Base-by-base conservation (phyloP, 2,113 vertebrate genomes). In the Callospermophilus lateralis region DNA sequence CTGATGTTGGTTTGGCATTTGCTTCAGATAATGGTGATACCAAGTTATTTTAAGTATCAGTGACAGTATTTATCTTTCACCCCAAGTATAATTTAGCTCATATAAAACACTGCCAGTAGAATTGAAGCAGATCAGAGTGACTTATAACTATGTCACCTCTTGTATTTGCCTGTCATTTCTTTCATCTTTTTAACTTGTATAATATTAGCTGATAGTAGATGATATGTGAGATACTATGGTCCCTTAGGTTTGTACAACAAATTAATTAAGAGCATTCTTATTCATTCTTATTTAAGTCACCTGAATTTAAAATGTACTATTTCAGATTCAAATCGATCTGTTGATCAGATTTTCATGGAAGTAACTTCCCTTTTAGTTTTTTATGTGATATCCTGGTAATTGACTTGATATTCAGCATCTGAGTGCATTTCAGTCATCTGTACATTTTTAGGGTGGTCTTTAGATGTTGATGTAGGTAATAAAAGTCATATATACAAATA, bases 401-500 rank as follows among this genome's bases (percentile, higher is more conserved):
- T 72, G 63, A 90, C 42, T 39, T 93, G 34, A n/a, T 67, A n/a
- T 37, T 77, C 51, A 15, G 32, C 76, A 4, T 28, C 34, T 74
- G 63, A 65, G 68, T 83, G 76, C 70, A 51, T 91, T 84, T 34
- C 45, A 79, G 20, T 80, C 76, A 3, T 80, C 67, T 85, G 94
- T 10, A 20, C 70, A 77, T 92, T 92, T 92, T 30, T 32, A 76
- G 39, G 7, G 24, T 61, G 16, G n/a, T 45, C 67, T 81, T 73
- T 78, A 72, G n/a, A 55, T 73, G 83, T 81, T 53, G 17, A 48
- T 24, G 0, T 45, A 61, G 26, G 17, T 86, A 84, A 70, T 55
- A 76, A 95, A 93, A 53, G 73, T 84, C 26, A 58, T 51, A 28
- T 58, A 6, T 85, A 95, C 70, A 94, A 79, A 58, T 76, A 93